A percentile compares a stretch with the other conserved stretches of the same genome.
Evolutionary conservation across 2,797 vertebrate species (phyloP).

Genomic region (Sorex maritimensis): DNA sequence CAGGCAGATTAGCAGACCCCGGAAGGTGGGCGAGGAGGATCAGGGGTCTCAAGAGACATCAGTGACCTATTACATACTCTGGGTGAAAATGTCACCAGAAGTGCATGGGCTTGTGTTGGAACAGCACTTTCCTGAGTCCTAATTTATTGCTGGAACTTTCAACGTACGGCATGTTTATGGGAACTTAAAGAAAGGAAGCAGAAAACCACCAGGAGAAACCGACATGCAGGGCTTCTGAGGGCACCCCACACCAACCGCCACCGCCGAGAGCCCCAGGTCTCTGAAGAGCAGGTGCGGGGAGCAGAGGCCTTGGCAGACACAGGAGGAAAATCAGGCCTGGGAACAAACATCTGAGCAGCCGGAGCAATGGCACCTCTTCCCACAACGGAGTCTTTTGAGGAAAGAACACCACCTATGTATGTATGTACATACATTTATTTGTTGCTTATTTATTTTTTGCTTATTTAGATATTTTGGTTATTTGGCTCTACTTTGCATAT

Average conservation of each 20-base stretch:
- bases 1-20: background rate
- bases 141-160: background rate
- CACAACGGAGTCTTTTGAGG: background rate
- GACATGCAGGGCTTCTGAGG: background rate
- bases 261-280: background rate
- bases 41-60: background rate
- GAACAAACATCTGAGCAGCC: background rate
- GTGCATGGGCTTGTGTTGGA: background rate
- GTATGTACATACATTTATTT: too few relatives aligned
- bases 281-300: background rate
- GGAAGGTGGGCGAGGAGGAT: background rate
- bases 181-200: conserved; percentile 13
- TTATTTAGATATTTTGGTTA: too few relatives aligned
- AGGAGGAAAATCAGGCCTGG: background rate
- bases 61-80: background rate
- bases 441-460: too few relatives aligned
- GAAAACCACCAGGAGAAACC: background rate
- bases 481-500: too few relatives aligned
- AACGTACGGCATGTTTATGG: background rate
- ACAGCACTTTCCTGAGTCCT: background rate
- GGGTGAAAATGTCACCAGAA: too few relatives aligned
- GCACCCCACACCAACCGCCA: background rate
- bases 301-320: background rate
- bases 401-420: background rate
- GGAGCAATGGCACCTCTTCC: background rate